Evolutionary conservation across 2,797 vertebrate species (phyloP), one percentile per base, ranked within the genome.

Genomic region (Tolypeutes matacus): DNA sequence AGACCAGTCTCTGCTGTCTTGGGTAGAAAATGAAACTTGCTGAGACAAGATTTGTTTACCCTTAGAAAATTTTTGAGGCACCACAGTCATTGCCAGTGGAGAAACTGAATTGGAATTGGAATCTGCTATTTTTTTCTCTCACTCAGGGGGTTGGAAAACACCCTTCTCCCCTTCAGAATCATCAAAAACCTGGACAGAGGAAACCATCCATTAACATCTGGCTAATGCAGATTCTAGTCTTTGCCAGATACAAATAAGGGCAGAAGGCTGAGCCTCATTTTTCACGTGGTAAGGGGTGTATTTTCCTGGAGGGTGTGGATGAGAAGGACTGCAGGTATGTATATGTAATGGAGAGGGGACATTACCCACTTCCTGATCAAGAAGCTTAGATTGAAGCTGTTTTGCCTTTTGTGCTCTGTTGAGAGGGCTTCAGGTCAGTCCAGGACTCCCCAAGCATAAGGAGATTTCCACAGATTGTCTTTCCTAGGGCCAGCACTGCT

Each of bases 21-120:
- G 18, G 34, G 20, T 86, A 29, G 72, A 93, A 80, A 83, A 91
- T n/a, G 21, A 64, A 60, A 34, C 87, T 67, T 93, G 12, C 49
- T 93, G 91, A 42, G 76, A 46, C 17, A 53, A 70, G 53, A 73
- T 69, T 82, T 67, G 14, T 65, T 92, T 81, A 17, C 4, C 1
- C 46, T 51, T 81, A 60, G 34, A 29, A 75, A 67, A 56, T 42
- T 92, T 72, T 6, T 34, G 56, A 78, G 67, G 17, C 82, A 67
- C 65, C 25, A 58, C 2, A 64, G 69, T 36, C 76, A 25, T 34
- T 34, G 70, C 5, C 42, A 78, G 20, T 67, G 31, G 21, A n/a
- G 11, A 78, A 62, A 58, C 36, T 39, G 18, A 58, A 34, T 5
- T 80, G 39, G 56, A 88, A 56, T 13, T 10, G 18, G 88, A 91